Evolutionary conservation across 2,113 vertebrate genomes (phyloP).

Genomic region (rat (Rattus norvegicus)): GRCr8 NC_086028.1:53406501-53407000

Average conservation of each 20-base stretch:
- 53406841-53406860: neutral
- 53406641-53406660: neutral
- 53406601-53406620: neutral
- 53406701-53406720: neutral
- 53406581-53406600: neutral
- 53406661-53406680: fast-evolving
- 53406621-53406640: neutral
- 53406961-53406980: neutral
- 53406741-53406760: neutral
- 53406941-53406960: neutral
- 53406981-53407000: neutral
- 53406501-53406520: too few species aligned
- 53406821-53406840: neutral
- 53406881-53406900: neutral
- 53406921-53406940: fast-evolving
- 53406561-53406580: neutral
- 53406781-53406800: neutral
- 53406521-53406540: neutral
- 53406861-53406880: neutral
- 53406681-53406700: neutral
- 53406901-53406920: neutral
- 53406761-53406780: neutral
- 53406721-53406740: fast-evolving
- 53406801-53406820: neutral
- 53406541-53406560: neutral